phyloP scores from a whole-genome alignment of 2,888 invertebrate species.

The Cataglyphis altisquamis region DNA sequence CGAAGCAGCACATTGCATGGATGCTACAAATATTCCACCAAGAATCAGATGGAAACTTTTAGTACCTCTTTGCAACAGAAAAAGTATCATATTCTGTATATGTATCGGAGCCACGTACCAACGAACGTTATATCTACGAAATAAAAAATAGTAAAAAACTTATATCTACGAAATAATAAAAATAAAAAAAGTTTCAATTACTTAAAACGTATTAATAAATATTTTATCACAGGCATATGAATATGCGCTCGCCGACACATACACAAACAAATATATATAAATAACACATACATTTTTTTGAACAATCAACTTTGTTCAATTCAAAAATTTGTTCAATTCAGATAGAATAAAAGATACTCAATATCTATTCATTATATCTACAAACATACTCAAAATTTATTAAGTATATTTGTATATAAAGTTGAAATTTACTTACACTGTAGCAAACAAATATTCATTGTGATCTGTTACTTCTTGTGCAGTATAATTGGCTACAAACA shows the following conservation, averaged over 20 bases:
- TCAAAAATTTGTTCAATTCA: not conserved
- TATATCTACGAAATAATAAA: too few species aligned
- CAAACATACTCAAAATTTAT: too few species aligned
- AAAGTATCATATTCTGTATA: constrained; percentile 26
- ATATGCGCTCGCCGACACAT: too few species aligned
- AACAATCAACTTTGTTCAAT: not conserved
- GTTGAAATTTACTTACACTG: constrained; percentile 12
- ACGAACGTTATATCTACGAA: constrained; percentile 5
- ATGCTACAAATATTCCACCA: constrained; percentile 1
- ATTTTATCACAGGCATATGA: too few species aligned
- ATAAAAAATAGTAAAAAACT: too few species aligned
- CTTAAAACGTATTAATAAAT: not conserved
- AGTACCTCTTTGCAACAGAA: not conserved
- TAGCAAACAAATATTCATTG: constrained; percentile 9
- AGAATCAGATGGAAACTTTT: not conserved
- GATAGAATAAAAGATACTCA: too few species aligned
- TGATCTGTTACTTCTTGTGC: constrained; percentile 26
- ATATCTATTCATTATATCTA: too few species aligned
- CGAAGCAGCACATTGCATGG: not conserved
- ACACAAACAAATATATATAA: not conserved
- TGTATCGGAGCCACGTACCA: constrained; percentile 14
- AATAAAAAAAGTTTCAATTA: too few species aligned
- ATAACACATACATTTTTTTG: not conserved
- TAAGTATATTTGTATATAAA: too few species aligned
- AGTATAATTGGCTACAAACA: not conserved